phyloP scores from a whole-genome alignment of 2,113 vertebrate genomes.

The Nibea coibor region DNA sequence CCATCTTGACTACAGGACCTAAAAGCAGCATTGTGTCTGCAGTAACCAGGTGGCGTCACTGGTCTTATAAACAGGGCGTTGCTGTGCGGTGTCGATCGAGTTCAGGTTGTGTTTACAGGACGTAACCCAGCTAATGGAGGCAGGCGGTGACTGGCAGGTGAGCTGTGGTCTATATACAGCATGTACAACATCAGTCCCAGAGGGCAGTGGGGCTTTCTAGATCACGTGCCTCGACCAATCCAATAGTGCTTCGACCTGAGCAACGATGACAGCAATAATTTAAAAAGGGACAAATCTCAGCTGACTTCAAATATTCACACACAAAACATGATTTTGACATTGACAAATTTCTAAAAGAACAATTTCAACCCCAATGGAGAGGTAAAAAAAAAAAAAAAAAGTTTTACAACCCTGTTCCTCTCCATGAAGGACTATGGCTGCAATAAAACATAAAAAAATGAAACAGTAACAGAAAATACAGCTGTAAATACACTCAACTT shows the following conservation, averaged over 20 bases:
- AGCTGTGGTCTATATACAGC: constrained; percentile 76
- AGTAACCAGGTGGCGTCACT: background rate
- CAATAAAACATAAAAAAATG: constrained; percentile 24
- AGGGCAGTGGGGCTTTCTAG: background rate
- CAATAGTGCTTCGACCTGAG: constrained; percentile 18
- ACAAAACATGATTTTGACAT: constrained; percentile 40
- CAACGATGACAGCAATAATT: constrained; percentile 43
- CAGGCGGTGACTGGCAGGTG: constrained; percentile 39
- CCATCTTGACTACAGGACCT: background rate
- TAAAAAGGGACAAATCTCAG: constrained; percentile 38
- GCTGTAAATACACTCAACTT: constrained; percentile 12
- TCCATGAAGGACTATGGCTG: constrained; percentile 57
- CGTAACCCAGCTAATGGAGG: background rate
- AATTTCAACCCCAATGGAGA: constrained; percentile 10
- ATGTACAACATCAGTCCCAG: constrained; percentile 61
- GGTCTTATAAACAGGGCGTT: background rate
- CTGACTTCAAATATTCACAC: constrained; percentile 30
- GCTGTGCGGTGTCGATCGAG: background rate
- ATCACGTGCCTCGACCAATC: constrained; percentile 13
- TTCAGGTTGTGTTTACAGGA: constrained; percentile 9
- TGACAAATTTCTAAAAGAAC: constrained; percentile 15
- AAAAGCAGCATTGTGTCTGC: constrained; percentile 22
- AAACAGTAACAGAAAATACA: constrained; percentile 34
- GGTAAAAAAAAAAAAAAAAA: constrained; percentile 39
- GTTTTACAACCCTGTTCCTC: constrained; percentile 78